These are phyloP conservation scores for Kryphioiulus occultus DNA, from an alignment of 2,888 invertebrate species.

Conservation along the genomic window DNA sequence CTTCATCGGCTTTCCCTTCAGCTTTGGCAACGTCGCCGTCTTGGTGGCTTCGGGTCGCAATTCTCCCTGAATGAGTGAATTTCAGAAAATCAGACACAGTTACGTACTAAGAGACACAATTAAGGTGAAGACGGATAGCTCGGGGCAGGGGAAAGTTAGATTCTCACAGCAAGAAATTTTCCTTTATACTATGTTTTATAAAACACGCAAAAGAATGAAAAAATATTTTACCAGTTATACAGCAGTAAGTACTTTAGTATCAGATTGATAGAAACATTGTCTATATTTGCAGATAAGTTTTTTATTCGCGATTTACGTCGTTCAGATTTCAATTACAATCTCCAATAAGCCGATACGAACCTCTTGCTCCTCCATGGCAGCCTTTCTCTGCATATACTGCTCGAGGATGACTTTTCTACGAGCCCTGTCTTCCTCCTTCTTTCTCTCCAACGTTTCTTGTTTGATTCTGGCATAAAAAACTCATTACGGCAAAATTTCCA, in stretches of 20 bases:
- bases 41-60: conserved; percentile 46
- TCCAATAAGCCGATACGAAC: conserved; percentile 53
- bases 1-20: conserved; percentile 60
- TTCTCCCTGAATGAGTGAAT: neutral
- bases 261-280: too few relatives aligned
- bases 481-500: too few relatives aligned
- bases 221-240: too few relatives aligned
- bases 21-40: conserved; percentile 55
- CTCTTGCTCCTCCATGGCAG: conserved; percentile 79
- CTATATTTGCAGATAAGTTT: too few relatives aligned
- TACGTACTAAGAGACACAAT: too few relatives aligned
- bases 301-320: too few relatives aligned
- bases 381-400: conserved; percentile 90
- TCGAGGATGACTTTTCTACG: conserved; percentile 87
- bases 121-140: too few relatives aligned
- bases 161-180: too few relatives aligned
- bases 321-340: neutral
- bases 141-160: too few relatives aligned
- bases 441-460: conserved; percentile 73
- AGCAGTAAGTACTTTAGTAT: too few relatives aligned
- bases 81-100: neutral
- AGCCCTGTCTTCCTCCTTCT: conserved; percentile 83
- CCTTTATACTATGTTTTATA: too few relatives aligned
- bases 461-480: conserved; percentile 66
- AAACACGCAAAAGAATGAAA: too few relatives aligned